A percentile compares a stretch with the other conserved stretches of the same genome.
phyloP scores from a whole-genome alignment of 2,113 vertebrate species.

The Gadus chalcogrammus region DNA sequence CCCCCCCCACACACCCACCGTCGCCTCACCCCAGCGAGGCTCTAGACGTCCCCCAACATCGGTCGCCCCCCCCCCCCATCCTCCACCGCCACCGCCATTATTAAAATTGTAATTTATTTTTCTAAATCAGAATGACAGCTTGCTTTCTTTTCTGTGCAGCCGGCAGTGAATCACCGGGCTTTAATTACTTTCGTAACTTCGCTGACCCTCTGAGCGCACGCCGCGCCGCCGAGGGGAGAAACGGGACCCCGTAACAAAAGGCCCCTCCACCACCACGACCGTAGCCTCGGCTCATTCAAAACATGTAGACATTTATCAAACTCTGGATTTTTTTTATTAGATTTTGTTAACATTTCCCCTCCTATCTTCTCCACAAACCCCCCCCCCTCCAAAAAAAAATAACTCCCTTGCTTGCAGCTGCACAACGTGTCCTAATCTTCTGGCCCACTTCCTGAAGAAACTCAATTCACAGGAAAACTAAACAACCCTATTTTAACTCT shows the following conservation, averaged over 20 bases:
- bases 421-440: slow-evolving; percentile 34
- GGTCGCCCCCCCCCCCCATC: slow-evolving; percentile 53
- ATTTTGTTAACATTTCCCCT: slow-evolving; percentile 78
- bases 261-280: slow-evolving; percentile 56
- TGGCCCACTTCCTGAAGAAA: slow-evolving; percentile 47
- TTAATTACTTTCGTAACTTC: slow-evolving; percentile 99
- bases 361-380: slow-evolving; percentile 61
- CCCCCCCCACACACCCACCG: slow-evolving; percentile 48
- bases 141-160: slow-evolving; percentile 95
- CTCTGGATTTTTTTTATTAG: slow-evolving; percentile 65
- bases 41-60: slow-evolving; percentile 4
- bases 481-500: slow-evolving; percentile 40
- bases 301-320: slow-evolving; percentile 73
- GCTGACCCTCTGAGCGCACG: slow-evolving; percentile 72
- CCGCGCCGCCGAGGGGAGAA: slow-evolving; percentile 61
- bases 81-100: slow-evolving; percentile 75
- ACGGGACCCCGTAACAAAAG: slow-evolving; percentile 72
- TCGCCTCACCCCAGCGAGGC: no score
- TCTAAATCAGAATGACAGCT: slow-evolving; percentile 97
- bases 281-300: slow-evolving; percentile 62
- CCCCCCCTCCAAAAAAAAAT: slow-evolving; percentile 18
- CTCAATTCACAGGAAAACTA: slow-evolving; percentile 35
- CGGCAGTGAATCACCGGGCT: slow-evolving; percentile 77
- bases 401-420: slow-evolving; percentile 39
- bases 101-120: slow-evolving; percentile 99